A percentile compares a stretch with the other conserved stretches of the same genome.
Evolutionary conservation across 2,888 invertebrate genomes (phyloP).

Genomic region (Linnaemya tessellans): DNA sequence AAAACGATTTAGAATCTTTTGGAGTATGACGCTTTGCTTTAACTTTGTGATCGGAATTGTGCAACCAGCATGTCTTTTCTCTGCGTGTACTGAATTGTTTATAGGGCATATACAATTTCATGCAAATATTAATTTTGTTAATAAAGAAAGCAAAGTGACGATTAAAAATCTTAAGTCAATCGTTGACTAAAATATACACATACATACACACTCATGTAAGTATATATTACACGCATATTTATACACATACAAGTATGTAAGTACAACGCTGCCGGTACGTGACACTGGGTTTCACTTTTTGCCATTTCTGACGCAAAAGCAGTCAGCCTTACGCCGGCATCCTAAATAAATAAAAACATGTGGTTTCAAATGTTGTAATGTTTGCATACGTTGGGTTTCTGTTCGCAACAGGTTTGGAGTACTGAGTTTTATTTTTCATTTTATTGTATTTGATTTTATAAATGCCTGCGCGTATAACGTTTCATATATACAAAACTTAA

Average conservation of each 20-base stretch:
- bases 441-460: background rate
- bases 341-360: constrained; percentile 46
- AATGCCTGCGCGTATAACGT: background rate
- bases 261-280: constrained; percentile 18
- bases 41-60: too few species aligned
- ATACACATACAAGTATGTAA: background rate
- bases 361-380: constrained; percentile 22
- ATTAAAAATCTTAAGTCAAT: background rate
- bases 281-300: constrained; percentile 27
- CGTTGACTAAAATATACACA: background rate
- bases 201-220: background rate
- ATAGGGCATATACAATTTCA: background rate
- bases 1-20: too few species aligned
- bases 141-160: background rate
- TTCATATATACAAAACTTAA: constrained; percentile 15
- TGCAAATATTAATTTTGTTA: background rate
- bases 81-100: too few species aligned
- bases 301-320: constrained; percentile 19
- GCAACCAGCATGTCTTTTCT: too few species aligned
- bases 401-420: constrained; percentile 57
- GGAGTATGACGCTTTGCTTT: too few species aligned
- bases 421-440: constrained; percentile 8
- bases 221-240: too few species aligned
- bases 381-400: constrained; percentile 14
- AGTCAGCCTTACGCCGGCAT: constrained; percentile 45